Conservation (phyloP, 2,888 invertebrate species). For the Eupithecia insigniata region DNA sequence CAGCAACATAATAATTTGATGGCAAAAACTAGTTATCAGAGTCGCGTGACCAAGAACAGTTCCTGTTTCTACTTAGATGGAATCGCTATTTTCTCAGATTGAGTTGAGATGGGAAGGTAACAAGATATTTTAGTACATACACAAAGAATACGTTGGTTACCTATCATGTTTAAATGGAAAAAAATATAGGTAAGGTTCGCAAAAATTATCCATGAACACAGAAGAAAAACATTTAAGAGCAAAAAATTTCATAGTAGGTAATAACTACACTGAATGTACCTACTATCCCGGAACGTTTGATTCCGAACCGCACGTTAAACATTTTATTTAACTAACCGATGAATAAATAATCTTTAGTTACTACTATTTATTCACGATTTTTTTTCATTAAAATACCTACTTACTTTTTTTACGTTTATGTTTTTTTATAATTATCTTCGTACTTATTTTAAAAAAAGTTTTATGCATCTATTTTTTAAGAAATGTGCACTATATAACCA, state of each 20-base stretch:
- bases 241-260: no score
- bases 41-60: slow-evolving; percentile 56
- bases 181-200: no score
- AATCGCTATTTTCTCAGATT: slow-evolving; percentile 15
- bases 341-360: background rate
- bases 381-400: no score
- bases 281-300: background rate
- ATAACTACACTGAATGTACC: background rate
- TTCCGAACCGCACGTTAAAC: background rate
- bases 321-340: background rate
- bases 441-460: background rate
- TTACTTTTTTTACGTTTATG: no score
- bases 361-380: no score
- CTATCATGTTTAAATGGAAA: background rate
- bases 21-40: slow-evolving; percentile 12
- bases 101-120: background rate
- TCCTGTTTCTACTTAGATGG: slow-evolving; percentile 38
- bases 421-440: no score
- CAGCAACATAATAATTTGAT: background rate
- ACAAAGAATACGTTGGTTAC: background rate
- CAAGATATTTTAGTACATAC: background rate
- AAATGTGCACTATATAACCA: no score
- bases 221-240: no score
- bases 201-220: no score
- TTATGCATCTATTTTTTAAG: background rate